Evolutionary conservation across 1,140 invertebrate species (phyloP), one percentile per base, ranked within the genome.

Genomic region (Limonius californicus): DNA sequence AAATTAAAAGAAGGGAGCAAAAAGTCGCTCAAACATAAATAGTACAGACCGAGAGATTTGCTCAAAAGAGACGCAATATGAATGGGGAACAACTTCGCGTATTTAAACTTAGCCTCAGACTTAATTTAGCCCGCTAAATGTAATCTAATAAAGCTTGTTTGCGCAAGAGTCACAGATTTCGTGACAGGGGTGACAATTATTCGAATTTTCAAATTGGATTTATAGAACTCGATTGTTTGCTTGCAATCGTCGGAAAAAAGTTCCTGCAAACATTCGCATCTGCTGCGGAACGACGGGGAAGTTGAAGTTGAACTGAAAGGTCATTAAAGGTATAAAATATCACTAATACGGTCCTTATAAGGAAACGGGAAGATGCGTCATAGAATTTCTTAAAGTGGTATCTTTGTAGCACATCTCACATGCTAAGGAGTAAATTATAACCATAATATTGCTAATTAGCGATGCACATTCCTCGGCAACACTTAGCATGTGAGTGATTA

Each of bases 121-220:
- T 50, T 50, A 50, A 50, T 50, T 50, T 50, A 50, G 45, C 15
- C 23, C 45, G 45, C 45, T 50, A 50, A 50, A 16, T 50, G 45
- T 50, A 50, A 50, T 50, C 45, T 50, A 50, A 50, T 50, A 50
- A 50, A 50, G 45, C 45, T 50, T 50, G 45, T 50, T 50, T 50
- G 45, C 45, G 16, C 19, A 50, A 50, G 45, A 50, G 45, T 50
- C 45, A 50, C 45, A 50, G 45, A 50, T 50, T 50, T 50, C 45
- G 45, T 50, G 45, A 50, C 45, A 50, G 19, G 45, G 45, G 45
- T 11, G 45, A 7, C 20, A 50, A 50, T 50, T 50, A 50, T 50
- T 7, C 45, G 45, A 50, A 50, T 50, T 21, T 50, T 19, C 45
- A 50, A 50, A 50, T 50, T 50, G 45, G 45, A 50, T 50, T 50